These are phyloP conservation scores for Melanostoma scalare DNA, from an alignment of 2,888 invertebrate genomes.

Conservation along the genomic window DNA sequence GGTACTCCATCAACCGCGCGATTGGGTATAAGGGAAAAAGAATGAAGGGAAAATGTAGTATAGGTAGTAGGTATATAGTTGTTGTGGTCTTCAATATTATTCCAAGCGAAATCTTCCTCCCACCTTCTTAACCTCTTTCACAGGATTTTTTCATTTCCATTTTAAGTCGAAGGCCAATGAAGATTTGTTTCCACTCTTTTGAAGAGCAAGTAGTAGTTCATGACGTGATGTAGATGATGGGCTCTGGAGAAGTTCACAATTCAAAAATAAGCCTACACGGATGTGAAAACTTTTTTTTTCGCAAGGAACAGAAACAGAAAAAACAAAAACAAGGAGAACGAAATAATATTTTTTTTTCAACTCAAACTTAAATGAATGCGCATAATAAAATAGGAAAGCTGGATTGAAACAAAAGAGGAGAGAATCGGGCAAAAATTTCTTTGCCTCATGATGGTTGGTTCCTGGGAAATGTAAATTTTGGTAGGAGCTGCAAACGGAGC, in stretches of 20 bases:
- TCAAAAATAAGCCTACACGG: slow-evolving; percentile 48
- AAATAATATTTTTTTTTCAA: slow-evolving; percentile 18
- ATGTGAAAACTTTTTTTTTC: background rate
- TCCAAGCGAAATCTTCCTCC: slow-evolving; percentile 3
- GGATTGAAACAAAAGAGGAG: slow-evolving; percentile 25
- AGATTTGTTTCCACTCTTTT: slow-evolving; percentile 29
- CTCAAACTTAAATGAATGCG: slow-evolving; percentile 57
- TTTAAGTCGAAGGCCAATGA: slow-evolving; percentile 63
- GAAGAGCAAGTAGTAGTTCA: slow-evolving; percentile 23
- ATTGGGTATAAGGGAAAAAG: background rate
- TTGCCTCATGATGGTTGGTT: background rate
- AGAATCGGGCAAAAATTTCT: background rate
- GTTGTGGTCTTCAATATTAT: slow-evolving; percentile 41
- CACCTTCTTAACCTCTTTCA: slow-evolving; percentile 53
- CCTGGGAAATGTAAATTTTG: slow-evolving; percentile 23
- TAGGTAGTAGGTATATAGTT: slow-evolving; percentile 6
- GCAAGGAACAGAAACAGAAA: too few relatives aligned
- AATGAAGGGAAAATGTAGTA: background rate
- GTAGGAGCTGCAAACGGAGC: slow-evolving; percentile 1
- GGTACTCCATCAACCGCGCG: slow-evolving; percentile 26
- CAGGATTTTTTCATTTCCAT: slow-evolving; percentile 50
- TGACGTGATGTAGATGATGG: slow-evolving; percentile 11
- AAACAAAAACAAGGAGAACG: too few relatives aligned
- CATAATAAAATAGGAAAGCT: slow-evolving; percentile 52
- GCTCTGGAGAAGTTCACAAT: slow-evolving; percentile 36